A percentile compares a stretch with the other conserved stretches of the same genome.
Evolutionary conservation across 2,888 invertebrate species (phyloP).

Genomic region (Kryphioiulus occultus): DNA sequence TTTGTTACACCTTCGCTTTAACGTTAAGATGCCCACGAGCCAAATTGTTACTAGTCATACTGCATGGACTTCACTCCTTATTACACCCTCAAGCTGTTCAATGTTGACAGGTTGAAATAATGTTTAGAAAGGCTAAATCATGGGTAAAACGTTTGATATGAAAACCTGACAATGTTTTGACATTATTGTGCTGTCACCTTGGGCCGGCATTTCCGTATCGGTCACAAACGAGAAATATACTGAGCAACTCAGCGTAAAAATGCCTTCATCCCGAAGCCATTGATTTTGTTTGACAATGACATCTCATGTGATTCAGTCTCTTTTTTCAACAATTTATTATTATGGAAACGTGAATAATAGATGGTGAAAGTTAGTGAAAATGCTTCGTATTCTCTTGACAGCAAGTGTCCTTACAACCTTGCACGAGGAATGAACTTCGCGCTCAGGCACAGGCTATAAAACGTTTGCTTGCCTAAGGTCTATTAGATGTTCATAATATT

Average conservation of each 20-base stretch:
- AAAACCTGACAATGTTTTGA: neutral
- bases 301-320: neutral
- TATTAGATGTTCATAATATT: no score
- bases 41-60: neutral
- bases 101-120: neutral
- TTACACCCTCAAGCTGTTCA: neutral
- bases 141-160: neutral
- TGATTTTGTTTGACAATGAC: neutral
- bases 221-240: neutral
- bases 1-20: neutral
- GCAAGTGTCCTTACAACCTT: neutral
- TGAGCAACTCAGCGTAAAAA: neutral
- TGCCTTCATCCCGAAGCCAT: neutral
- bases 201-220: neutral
- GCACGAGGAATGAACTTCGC: no score
- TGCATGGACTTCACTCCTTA: neutral
- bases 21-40: neutral
- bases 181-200: neutral
- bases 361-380: neutral
- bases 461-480: no score
- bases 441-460: no score
- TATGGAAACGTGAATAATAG: neutral
- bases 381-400: neutral
- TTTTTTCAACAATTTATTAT: neutral
- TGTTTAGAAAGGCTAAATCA: neutral